These are phyloP conservation scores for Pipistrellus nathusii DNA, from an alignment of 2,797 vertebrate genomes.

Conservation along the genomic window DNA sequence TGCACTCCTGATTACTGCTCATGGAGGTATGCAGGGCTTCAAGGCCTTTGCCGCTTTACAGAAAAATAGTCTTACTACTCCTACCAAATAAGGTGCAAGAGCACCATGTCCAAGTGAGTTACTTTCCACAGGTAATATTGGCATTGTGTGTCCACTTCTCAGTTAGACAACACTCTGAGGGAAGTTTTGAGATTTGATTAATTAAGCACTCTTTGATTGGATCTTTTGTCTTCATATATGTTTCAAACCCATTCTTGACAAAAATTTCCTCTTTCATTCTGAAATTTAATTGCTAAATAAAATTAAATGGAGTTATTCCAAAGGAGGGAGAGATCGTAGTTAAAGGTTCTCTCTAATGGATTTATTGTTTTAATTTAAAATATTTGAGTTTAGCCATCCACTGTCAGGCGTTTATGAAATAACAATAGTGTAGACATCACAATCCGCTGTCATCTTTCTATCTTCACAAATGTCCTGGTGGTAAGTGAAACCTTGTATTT, in stretches of 20 bases:
- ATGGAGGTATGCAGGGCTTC: not conserved
- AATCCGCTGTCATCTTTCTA: conserved; percentile 77
- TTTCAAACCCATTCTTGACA: conserved; percentile 20
- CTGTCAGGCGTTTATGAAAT: conserved; percentile 78
- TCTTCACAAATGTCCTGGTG: conserved; percentile 73
- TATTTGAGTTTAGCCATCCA: conserved; percentile 74
- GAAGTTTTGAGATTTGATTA: not conserved
- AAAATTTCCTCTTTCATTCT: conserved; percentile 72
- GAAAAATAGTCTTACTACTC: not conserved
- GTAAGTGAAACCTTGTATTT: conserved; percentile 82
- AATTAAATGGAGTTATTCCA: conserved; percentile 56
- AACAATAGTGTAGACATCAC: conserved; percentile 71
- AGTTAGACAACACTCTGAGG: not conserved
- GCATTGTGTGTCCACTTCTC: not conserved
- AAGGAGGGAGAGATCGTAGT: conserved; percentile 44
- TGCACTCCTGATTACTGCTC: too few species aligned
- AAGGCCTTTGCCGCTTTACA: not conserved
- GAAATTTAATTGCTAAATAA: conserved; percentile 53
- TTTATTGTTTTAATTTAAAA: conserved; percentile 77
- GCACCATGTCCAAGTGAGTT: fast-evolving
- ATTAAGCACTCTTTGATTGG: not conserved
- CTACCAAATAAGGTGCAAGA: not conserved
- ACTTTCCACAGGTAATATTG: not conserved
- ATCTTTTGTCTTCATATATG: conserved; percentile 4
- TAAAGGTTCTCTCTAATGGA: conserved; percentile 78